Evolutionary conservation across 2,888 invertebrate genomes (phyloP).

Genomic region (Lamellibrachia columna): DNA sequence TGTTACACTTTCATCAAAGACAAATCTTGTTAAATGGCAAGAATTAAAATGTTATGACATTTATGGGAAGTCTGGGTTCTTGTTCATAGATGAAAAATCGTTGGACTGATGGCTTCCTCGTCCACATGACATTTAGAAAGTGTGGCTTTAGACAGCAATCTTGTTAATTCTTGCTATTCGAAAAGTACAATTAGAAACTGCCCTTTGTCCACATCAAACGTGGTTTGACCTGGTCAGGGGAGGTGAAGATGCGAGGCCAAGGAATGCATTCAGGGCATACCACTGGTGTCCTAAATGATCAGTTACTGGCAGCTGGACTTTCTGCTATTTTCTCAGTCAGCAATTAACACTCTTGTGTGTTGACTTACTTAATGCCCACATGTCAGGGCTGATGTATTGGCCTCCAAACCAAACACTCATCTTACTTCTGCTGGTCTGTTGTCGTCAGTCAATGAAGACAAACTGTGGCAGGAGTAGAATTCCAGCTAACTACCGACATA

Average conservation of each 20-base stretch:
- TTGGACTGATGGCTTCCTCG: too few relatives aligned
- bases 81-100: neutral
- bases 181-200: neutral
- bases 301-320: neutral
- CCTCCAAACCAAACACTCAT: neutral
- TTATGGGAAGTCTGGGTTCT: neutral
- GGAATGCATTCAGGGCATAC: neutral
- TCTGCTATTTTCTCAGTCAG: neutral
- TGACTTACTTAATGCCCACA: neutral
- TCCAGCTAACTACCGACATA: neutral
- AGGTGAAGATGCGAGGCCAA: neutral
- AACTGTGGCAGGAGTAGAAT: neutral
- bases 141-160: too few relatives aligned
- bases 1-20: neutral
- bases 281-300: neutral
- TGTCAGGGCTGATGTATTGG: neutral
- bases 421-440: neutral
- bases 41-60: neutral
- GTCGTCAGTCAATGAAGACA: neutral
- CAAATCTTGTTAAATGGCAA: neutral
- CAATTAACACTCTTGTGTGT: neutral
- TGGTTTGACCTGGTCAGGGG: neutral
- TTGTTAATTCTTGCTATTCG: too few relatives aligned
- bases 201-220: neutral
- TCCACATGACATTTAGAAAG: too few relatives aligned